phyloP scores from a whole-genome alignment of 2,113 vertebrate species.

The Leptobrachium leishanense region DNA sequence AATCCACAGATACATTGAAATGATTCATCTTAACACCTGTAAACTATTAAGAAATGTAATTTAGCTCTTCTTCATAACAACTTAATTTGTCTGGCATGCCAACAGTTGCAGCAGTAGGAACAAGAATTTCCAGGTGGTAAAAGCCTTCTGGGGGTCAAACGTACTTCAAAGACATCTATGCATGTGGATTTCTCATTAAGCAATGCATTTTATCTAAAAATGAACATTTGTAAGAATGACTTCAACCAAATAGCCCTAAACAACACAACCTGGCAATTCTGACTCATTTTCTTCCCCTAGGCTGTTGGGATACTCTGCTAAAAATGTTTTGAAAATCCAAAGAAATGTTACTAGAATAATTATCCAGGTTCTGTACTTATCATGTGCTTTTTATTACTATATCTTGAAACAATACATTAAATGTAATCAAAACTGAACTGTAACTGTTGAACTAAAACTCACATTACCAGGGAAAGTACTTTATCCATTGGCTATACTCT shows the following conservation, averaged over 20 bases:
- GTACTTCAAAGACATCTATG: neutral
- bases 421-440: no score
- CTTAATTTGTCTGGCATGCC: neutral
- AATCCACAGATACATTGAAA: neutral
- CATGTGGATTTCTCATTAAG: conserved; percentile 1
- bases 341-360: no score
- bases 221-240: neutral
- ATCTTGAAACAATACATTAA: no score
- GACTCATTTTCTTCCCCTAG: no score
- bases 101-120: neutral
- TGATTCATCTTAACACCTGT: neutral
- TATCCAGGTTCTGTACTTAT: no score
- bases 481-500: no score
- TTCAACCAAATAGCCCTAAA: neutral
- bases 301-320: no score
- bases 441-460: no score
- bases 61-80: neutral
- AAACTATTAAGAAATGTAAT: neutral
- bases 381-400: no score
- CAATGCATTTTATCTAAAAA: neutral
- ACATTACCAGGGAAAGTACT: no score
- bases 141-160: neutral
- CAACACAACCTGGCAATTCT: no score
- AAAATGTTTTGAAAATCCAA: no score
- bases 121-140: conserved; percentile 2